These are phyloP conservation scores for Chrysolina haemoptera DNA, from an alignment of 2,888 invertebrate genomes.

Conservation along the genomic window DNA sequence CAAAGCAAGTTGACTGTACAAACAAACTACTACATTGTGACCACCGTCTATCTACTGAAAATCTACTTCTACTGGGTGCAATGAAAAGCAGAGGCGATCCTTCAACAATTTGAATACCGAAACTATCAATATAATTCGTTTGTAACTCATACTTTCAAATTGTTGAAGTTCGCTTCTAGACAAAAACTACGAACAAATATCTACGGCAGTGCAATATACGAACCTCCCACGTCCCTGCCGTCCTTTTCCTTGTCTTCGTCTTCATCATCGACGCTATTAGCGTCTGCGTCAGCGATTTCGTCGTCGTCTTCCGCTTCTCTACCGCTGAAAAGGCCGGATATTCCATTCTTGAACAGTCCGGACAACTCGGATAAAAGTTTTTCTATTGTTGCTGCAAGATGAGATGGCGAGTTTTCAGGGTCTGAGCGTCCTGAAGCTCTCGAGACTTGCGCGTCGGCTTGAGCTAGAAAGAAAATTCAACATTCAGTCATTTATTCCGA, in stretches of 20 bases:
- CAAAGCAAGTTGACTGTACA: conserved; percentile 42
- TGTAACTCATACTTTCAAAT: neutral
- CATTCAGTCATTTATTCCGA: neutral
- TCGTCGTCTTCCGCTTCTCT: conserved; percentile 60
- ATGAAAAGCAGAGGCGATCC: conserved; percentile 36
- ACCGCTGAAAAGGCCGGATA: conserved; percentile 61
- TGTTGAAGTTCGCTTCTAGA: conserved; percentile 16
- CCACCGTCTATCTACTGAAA: conserved; percentile 49
- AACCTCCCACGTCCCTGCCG: conserved; percentile 52
- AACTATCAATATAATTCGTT: neutral
- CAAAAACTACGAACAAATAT: conserved; percentile 34
- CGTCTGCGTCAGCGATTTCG: conserved; percentile 54
- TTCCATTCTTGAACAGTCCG: conserved; percentile 62
- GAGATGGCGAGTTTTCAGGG: conserved; percentile 58
- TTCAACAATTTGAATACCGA: conserved; percentile 25
- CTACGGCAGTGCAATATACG: conserved; percentile 36
- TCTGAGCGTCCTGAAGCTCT: conserved; percentile 56
- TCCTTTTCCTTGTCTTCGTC: conserved; percentile 39
- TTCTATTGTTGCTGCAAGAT: conserved; percentile 61
- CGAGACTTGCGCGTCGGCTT: conserved; percentile 61
- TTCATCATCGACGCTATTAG: conserved; percentile 45
- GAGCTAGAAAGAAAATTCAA: conserved; percentile 57
- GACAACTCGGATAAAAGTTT: conserved; percentile 63
- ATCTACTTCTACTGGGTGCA: conserved; percentile 51
- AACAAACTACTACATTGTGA: conserved; percentile 38